These are phyloP conservation scores for Oscheius sp. DNA, from an alignment of 2,888 invertebrate genomes.

Conservation along the genomic window DNA sequence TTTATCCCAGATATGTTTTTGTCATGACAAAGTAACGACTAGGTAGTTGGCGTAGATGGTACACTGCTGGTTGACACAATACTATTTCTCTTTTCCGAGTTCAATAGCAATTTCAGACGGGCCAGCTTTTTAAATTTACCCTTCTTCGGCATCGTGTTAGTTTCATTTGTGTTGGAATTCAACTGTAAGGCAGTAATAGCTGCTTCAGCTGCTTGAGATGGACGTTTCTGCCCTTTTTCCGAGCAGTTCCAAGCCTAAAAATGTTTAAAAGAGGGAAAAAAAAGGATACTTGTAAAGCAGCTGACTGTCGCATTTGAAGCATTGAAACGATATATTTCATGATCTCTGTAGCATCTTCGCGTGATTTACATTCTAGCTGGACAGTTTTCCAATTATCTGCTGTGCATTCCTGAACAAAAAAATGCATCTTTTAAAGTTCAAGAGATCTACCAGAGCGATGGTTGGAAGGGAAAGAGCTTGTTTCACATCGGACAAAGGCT, in stretches of 20 bases:
- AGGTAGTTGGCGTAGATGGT: background rate
- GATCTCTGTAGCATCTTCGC: slow-evolving; percentile 30
- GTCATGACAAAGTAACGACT: too few species aligned
- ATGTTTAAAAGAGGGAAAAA: background rate
- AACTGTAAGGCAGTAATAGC: background rate
- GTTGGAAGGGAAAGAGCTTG: background rate
- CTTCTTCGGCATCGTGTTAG: background rate
- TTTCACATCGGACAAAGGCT: background rate
- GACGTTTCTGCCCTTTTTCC: slow-evolving; percentile 2
- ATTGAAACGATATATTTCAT: background rate
- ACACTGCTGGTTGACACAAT: background rate
- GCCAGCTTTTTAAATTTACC: background rate
- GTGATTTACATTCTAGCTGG: slow-evolving; percentile 23
- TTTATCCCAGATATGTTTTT: too few species aligned
- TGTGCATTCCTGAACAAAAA: background rate
- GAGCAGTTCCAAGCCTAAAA: slow-evolving; percentile 10
- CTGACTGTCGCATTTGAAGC: slow-evolving; percentile 6
- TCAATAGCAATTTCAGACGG: background rate
- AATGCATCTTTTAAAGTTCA: background rate
- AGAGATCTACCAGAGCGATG: background rate
- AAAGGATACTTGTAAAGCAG: background rate
- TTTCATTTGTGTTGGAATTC: background rate
- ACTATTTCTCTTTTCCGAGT: background rate
- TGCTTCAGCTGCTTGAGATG: slow-evolving; percentile 2
- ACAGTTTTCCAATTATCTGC: slow-evolving; percentile 20